Evolutionary conservation across 2,113 vertebrate genomes (phyloP).

Genomic region (Chaetops frenatus): DNA sequence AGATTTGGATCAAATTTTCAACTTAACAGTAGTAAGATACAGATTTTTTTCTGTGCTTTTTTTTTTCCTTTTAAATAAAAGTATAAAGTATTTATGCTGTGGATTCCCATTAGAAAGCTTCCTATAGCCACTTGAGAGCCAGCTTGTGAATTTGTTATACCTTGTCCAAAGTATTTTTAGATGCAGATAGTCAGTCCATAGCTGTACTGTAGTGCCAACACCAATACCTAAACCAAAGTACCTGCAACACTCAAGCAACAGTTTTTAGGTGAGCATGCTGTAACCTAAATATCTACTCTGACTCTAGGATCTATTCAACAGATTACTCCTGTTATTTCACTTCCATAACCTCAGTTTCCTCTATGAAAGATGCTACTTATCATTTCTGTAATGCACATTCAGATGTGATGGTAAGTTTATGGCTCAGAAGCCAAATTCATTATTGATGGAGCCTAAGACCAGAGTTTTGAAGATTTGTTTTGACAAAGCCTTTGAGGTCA

Average conservation of each 20-base stretch:
- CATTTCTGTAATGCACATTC: not conserved
- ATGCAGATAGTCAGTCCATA: not conserved
- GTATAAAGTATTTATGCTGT: not conserved
- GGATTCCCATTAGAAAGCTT: not conserved
- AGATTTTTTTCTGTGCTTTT: not conserved
- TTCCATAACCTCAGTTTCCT: not conserved
- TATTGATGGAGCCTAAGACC: not conserved
- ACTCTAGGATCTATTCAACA: not conserved
- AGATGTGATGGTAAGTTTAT: not conserved
- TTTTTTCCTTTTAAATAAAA: not conserved
- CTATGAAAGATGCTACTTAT: not conserved
- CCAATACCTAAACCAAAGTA: not conserved
- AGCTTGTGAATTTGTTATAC: not conserved
- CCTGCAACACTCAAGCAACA: not conserved
- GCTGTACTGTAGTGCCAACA: not conserved
- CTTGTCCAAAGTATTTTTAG: not conserved
- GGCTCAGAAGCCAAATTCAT: not conserved
- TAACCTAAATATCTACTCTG: not conserved
- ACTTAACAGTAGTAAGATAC: not conserved
- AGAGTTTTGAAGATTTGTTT: not conserved
- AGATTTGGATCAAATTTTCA: not conserved
- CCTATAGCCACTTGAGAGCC: not conserved
- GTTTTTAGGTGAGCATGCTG: not conserved
- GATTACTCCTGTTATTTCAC: not conserved
- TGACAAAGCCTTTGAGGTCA: not conserved